Base-by-base conservation (phyloP, 2,113 vertebrate genomes). In the Circaetus gallicus region DNA sequence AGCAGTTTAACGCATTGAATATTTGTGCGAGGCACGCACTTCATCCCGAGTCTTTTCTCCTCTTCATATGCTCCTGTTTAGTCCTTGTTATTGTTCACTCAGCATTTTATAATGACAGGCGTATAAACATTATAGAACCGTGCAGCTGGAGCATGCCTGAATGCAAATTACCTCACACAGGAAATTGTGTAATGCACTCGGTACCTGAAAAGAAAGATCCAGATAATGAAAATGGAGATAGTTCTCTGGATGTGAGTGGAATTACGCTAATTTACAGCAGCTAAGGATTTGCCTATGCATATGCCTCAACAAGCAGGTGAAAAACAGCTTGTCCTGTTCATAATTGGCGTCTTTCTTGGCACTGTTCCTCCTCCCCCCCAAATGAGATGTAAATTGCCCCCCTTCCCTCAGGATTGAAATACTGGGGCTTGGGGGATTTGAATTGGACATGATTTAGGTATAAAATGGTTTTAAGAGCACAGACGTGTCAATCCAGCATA, bases 141-240 rank as follows among this genome's bases (percentile, higher is more conserved):
- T 70, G 70, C 88, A 95, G 89, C 79, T 95, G 84, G 76, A 95
- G 81, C 69, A 26, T 1, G n/a, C 42, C 55, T 43, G 25, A 82
- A 93, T 93, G 63, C 65, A 40, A 52, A 90, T 65, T 81, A 84
- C 87, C 83, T 96, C 28, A 9, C 74, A 81, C 47, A 87, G 86
- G 84, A 94, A 93, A 96, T 10, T 11, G 21, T 79, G 65, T 42
- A 52, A 65, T 53, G 19, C 61, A 91, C 73, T 73, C 59, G 61
- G 91, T 78, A 89, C 79, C 78, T 95, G 93, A 84, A 97, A 94
- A 96, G 42, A 47, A 94, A 94, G 73, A 91, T 42, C 58, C 69
- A 93, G 59, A 82, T 93, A 90, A 95, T 87, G 74, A 95, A 93
- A 84, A 92, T 36, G 22, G 67, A 92, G 65, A 65, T 36, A 76